phyloP scores from a whole-genome alignment of 1,140 invertebrate genomes.

The Apis mellifera region DNA sequence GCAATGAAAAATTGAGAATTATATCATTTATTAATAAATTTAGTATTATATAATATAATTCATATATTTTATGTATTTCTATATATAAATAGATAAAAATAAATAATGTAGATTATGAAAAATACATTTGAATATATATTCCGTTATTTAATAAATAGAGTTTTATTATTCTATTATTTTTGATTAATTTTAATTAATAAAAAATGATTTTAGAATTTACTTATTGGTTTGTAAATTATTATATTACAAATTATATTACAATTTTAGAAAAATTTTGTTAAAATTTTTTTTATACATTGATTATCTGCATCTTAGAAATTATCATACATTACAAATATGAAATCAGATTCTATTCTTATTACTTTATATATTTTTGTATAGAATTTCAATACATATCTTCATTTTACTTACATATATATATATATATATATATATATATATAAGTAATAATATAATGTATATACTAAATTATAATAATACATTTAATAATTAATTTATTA shows the following conservation, averaged over 20 bases:
- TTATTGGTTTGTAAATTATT: neutral
- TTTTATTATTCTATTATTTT: constrained; percentile 9
- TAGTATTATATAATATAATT: neutral
- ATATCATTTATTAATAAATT: neutral
- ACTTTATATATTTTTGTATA: neutral
- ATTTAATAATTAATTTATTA: neutral
- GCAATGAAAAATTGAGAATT: neutral
- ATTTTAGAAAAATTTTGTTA: neutral
- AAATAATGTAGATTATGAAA: neutral
- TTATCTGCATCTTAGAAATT: neutral
- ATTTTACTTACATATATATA: neutral
- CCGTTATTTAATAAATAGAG: neutral
- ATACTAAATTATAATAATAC: too few relatives aligned
- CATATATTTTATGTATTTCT: neutral
- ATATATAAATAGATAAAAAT: neutral
- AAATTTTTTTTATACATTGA: neutral
- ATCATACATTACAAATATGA: too few relatives aligned
- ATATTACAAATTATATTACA: constrained; percentile 21
- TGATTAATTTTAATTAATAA: neutral
- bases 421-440: neutral
- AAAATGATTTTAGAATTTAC: neutral
- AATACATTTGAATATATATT: neutral
- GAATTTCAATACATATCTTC: neutral
- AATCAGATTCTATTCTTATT: neutral
- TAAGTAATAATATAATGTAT: too few relatives aligned